Conservation (phyloP, 2,888 invertebrate species). For the Sarcophaga subvicina region DNA sequence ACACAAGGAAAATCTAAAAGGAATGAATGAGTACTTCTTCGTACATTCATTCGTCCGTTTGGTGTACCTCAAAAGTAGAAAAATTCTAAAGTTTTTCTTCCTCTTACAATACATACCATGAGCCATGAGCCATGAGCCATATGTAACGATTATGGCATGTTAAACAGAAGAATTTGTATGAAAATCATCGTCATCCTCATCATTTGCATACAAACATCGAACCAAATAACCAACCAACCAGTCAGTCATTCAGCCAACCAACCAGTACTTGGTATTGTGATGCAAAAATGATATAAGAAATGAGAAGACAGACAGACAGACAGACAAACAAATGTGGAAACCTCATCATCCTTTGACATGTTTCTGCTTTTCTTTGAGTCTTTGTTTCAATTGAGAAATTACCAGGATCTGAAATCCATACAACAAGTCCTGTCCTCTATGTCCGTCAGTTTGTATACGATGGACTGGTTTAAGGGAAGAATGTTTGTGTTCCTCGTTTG, state of each 20-base stretch:
- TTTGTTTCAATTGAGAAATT: constrained; percentile 41
- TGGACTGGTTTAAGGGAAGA: constrained; percentile 11
- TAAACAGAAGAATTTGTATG: constrained; percentile 9
- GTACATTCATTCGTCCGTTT: neutral
- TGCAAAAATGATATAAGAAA: constrained; percentile 51
- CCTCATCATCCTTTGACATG: constrained; percentile 41
- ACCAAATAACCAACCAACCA: neutral
- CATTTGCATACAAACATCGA: constrained; percentile 21
- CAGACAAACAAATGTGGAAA: constrained; percentile 11
- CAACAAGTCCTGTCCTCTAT: neutral
- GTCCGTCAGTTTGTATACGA: constrained; percentile 15
- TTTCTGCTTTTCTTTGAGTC: constrained; percentile 33
- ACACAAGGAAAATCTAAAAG: constrained; percentile 25
- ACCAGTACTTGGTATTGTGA: constrained; percentile 3
- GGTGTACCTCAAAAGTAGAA: constrained; percentile 20
- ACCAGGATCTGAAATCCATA: constrained; percentile 41
- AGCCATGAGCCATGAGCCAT: constrained; percentile 40
- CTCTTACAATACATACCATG: neutral
- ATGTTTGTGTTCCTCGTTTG: constrained; percentile 23
- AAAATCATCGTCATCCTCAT: constrained; percentile 7
- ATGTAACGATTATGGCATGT: constrained; percentile 51
- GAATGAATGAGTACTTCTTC: constrained; percentile 11
- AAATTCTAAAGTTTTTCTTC: constrained; percentile 15
- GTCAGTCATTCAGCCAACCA: neutral
- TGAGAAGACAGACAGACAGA: constrained; percentile 8